phyloP scores from a whole-genome alignment of 2,888 invertebrate species.

The Octonoba sinensis region DNA sequence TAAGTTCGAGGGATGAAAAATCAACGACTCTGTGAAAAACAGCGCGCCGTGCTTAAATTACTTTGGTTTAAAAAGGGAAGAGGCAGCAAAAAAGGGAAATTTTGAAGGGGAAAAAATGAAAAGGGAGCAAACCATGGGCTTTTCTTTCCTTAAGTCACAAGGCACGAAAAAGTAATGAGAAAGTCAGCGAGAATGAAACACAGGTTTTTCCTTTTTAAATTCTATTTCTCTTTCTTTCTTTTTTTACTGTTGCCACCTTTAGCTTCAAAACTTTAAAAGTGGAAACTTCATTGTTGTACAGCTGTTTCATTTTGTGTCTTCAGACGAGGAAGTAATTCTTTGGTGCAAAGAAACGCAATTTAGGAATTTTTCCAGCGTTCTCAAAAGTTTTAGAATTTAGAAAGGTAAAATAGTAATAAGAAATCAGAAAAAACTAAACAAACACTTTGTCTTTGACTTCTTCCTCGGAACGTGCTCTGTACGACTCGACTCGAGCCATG shows the following conservation, averaged over 20 bases:
- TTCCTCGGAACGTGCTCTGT: too few species aligned
- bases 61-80: slow-evolving; percentile 44
- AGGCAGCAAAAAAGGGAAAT: slow-evolving; percentile 1
- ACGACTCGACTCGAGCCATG: too few species aligned
- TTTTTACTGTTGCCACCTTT: slow-evolving; percentile 23
- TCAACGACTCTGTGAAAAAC: slow-evolving; percentile 50
- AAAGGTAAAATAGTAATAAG: slow-evolving; percentile 1
- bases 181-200: slow-evolving; percentile 53
- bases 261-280: slow-evolving; percentile 50
- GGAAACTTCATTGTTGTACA: slow-evolving; percentile 58
- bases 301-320: slow-evolving; percentile 61
- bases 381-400: slow-evolving; percentile 38
- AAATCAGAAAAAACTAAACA: slow-evolving; percentile 8
- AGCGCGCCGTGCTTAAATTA: slow-evolving; percentile 54
- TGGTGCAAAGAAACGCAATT: slow-evolving; percentile 53
- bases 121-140: not conserved
- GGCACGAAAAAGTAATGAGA: slow-evolving; percentile 57
- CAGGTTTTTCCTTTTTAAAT: slow-evolving; percentile 17
- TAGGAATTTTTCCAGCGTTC: slow-evolving; percentile 36
- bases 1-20: slow-evolving; percentile 52
- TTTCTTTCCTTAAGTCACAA: slow-evolving; percentile 20
- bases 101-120: slow-evolving; percentile 21
- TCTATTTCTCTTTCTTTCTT: slow-evolving; percentile 16
- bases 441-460: slow-evolving; percentile 35
- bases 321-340: slow-evolving; percentile 58